Percentiles rank a stretch among this genome's conserved stretches.
These are phyloP conservation scores for Calyptomena viridis DNA, from an alignment of 2,113 vertebrate genomes.

Conservation along the genomic window DNA sequence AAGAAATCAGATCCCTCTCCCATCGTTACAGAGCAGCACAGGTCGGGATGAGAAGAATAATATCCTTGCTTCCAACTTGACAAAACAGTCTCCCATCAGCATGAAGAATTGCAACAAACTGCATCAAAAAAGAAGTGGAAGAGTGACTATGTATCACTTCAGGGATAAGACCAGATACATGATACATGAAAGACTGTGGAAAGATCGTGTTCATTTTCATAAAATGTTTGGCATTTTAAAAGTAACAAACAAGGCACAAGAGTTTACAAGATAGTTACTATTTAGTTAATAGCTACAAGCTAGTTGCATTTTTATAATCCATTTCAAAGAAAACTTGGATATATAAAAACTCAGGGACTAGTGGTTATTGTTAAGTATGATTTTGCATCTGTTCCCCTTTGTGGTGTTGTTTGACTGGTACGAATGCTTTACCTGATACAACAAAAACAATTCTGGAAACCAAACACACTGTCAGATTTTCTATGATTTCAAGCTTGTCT, in stretches of 20 bases:
- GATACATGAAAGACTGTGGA: not conserved
- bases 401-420: not conserved
- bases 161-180: not conserved
- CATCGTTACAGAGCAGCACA: not conserved
- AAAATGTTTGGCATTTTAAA: not conserved
- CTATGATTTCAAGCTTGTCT: not conserved
- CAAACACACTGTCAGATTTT: not conserved
- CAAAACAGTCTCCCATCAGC: not conserved
- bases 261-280: not conserved
- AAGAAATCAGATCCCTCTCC: not conserved
- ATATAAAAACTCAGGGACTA: not conserved
- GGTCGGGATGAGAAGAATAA: not conserved
- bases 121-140: not conserved
- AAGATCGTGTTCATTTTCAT: not conserved
- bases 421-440: not conserved
- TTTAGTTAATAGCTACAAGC: not conserved
- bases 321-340: not conserved
- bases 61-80: not conserved
- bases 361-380: not conserved
- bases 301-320: not conserved
- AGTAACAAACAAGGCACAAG: not conserved
- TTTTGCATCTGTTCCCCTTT: not conserved
- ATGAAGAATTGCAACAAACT: not conserved
- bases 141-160: not conserved
- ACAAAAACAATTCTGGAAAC: not conserved